Conservation (phyloP, 1,140 invertebrate genomes). For the Eciton burchellii region DNA sequence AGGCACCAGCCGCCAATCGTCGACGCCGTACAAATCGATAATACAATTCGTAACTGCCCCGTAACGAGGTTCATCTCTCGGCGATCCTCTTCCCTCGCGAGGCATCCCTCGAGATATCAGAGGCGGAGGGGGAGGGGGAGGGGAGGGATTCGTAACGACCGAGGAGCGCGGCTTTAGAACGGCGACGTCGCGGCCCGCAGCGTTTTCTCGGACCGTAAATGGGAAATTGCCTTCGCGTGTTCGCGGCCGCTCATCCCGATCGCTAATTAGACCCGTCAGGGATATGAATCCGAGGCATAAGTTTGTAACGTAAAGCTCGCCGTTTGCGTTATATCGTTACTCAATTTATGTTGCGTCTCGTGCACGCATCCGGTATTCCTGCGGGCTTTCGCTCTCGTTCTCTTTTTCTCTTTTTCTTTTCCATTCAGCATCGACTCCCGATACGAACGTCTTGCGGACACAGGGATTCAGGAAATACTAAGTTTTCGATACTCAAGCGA, state of each 20-base stretch:
- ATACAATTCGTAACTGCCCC: constrained; percentile 71
- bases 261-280: constrained; percentile 39
- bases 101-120: constrained; percentile 46
- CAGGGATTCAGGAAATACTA: background rate
- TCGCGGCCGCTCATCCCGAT: constrained; percentile 33
- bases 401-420: background rate
- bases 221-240: constrained; percentile 50
- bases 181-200: constrained; percentile 2
- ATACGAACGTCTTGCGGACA: background rate
- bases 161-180: constrained; percentile 17
- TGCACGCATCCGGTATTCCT: background rate
- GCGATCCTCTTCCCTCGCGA: constrained; percentile 26
- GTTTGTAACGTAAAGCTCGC: constrained; percentile 18
- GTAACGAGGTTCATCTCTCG: constrained; percentile 59
- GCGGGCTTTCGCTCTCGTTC: background rate
- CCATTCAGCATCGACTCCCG: background rate
- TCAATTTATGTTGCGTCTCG: background rate
- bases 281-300: constrained; percentile 26
- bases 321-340: constrained; percentile 19
- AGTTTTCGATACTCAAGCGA: background rate
- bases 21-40: constrained; percentile 74
- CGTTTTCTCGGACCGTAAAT: constrained; percentile 48
- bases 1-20: constrained; percentile 68
- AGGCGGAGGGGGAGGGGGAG: too few relatives aligned
- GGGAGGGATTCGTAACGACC: constrained; percentile 46